Conservation (phyloP, 2,797 vertebrate genomes). For the Microtus agrestis region DNA sequence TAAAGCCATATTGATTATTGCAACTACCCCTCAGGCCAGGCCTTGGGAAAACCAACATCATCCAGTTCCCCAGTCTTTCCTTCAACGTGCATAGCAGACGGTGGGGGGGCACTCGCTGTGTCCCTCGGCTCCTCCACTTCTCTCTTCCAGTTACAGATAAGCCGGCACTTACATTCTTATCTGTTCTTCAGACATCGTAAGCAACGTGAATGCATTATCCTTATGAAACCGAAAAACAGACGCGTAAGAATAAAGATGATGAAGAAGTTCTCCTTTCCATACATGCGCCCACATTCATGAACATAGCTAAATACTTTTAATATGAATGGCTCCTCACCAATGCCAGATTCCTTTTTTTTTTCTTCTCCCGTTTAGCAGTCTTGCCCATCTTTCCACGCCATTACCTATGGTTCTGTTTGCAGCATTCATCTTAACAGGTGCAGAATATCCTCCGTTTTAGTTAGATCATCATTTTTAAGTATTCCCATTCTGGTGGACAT, state of each 20-base stretch:
- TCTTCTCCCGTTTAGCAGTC: neutral
- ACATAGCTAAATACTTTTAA: conserved; percentile 37
- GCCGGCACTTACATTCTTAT: neutral
- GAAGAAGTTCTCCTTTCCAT: neutral
- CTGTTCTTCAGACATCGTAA: neutral
- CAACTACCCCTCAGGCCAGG: conserved; percentile 45
- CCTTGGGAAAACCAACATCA: conserved; percentile 72
- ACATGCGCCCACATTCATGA: neutral
- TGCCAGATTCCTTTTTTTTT: neutral
- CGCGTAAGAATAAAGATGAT: neutral
- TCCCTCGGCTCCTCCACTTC: neutral
- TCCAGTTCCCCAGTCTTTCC: conserved; percentile 74
- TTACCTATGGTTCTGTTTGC: conserved; percentile 33
- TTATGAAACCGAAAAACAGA: neutral
- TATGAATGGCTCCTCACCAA: neutral
- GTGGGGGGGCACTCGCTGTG: conserved; percentile 21
- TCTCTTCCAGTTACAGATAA: neutral
- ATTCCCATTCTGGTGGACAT: conserved; percentile 14
- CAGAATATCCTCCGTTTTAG: conserved; percentile 46
- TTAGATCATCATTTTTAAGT: conserved; percentile 40
- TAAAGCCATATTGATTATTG: conserved; percentile 63
- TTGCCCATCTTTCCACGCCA: conserved; percentile 43
- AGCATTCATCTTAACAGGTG: conserved; percentile 49
- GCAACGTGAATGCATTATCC: neutral
- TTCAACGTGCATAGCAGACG: conserved; percentile 75